A percentile compares a stretch with the other conserved stretches of the same genome.
Evolutionary conservation across 2,797 vertebrate species (phyloP).

Genomic region (Pipistrellus nathusii): DNA sequence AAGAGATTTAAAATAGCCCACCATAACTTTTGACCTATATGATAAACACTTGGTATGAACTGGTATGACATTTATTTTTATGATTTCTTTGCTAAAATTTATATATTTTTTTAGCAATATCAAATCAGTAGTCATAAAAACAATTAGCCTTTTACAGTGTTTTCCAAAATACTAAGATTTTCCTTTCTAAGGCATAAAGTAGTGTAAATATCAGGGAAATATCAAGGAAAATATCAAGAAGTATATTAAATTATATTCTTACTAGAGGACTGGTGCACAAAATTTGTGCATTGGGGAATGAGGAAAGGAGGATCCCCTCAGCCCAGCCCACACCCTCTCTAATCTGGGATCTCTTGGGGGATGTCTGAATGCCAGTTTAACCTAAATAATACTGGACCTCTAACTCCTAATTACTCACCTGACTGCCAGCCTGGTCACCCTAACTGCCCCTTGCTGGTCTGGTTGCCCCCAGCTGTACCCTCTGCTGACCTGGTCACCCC

Average conservation of each 20-base stretch:
- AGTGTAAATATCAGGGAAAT: neutral
- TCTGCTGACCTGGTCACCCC: too few relatives aligned
- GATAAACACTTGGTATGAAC: neutral
- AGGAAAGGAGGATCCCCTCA: too few relatives aligned
- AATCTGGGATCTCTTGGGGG: too few relatives aligned
- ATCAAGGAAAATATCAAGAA: neutral
- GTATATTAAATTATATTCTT: neutral
- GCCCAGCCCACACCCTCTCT: too few relatives aligned
- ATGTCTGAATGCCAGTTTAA: too few relatives aligned
- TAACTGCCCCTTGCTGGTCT: too few relatives aligned
- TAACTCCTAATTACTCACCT: too few relatives aligned
- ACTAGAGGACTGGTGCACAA: neutral
- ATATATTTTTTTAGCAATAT: constrained; percentile 22
- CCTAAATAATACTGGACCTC: too few relatives aligned
- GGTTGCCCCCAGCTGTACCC: too few relatives aligned
- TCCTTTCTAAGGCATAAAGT: constrained; percentile 30
- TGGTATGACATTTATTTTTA: neutral
- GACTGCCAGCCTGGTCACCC: too few relatives aligned
- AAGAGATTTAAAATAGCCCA: neutral
- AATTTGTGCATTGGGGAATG: too few relatives aligned
- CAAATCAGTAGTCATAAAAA: constrained; percentile 39
- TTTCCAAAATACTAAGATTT: neutral
- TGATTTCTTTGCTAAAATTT: constrained; percentile 16
- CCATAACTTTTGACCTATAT: neutral
- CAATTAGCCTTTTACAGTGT: neutral